These are phyloP conservation scores for Petrocephalus zakoni DNA, from an alignment of 2,113 vertebrate genomes.

Conservation along the genomic window DNA sequence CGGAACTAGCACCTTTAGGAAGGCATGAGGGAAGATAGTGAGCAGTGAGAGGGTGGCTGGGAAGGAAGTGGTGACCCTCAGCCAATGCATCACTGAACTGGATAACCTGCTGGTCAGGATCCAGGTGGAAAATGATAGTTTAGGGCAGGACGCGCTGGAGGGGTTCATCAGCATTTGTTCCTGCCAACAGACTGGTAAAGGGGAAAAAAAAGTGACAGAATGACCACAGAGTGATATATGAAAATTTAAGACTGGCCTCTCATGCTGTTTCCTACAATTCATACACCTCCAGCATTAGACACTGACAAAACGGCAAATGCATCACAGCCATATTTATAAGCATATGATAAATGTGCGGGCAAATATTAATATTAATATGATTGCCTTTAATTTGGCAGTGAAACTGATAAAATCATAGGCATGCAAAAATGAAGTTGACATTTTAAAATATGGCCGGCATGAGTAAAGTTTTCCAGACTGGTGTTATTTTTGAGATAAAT, in stretches of 20 bases:
- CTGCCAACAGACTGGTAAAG: slow-evolving; percentile 11
- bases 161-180: slow-evolving; percentile 16
- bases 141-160: neutral
- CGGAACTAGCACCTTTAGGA: slow-evolving; percentile 36
- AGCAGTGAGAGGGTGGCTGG: neutral
- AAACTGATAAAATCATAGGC: neutral
- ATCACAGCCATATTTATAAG: neutral
- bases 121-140: slow-evolving; percentile 45
- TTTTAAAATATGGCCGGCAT: neutral
- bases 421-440: neutral
- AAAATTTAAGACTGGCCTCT: neutral
- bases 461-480: neutral
- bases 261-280: neutral
- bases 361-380: slow-evolving; percentile 8
- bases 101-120: slow-evolving; percentile 55
- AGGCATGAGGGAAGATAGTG: slow-evolving; percentile 54
- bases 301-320: neutral
- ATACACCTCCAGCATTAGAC: neutral
- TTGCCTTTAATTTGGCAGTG: neutral
- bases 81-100: slow-evolving; percentile 56
- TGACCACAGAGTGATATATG: neutral
- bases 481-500: neutral
- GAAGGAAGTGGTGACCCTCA: slow-evolving; percentile 57
- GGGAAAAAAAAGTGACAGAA: slow-evolving; percentile 1
- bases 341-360: neutral